Percentiles rank a stretch among this genome's conserved stretches.
Evolutionary conservation across 2,113 vertebrate genomes (phyloP).

Genomic region (Choloepus hoffmanni): DNA sequence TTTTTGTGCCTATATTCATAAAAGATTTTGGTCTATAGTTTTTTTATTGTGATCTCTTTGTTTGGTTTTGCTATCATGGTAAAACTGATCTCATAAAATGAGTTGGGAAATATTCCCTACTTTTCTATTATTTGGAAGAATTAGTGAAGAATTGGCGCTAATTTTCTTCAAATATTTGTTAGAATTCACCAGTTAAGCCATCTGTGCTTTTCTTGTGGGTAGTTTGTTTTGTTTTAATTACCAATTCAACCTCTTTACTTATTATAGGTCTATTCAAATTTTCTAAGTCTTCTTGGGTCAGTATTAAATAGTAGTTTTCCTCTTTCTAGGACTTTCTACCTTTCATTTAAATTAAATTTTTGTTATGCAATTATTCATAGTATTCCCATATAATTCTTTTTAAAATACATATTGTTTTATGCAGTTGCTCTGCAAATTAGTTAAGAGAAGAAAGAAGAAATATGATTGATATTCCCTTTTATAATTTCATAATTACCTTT

Average conservation of each 20-base stretch:
- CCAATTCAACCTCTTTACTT: background rate
- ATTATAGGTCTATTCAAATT: background rate
- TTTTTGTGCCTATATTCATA: too few species aligned
- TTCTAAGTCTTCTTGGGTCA: background rate
- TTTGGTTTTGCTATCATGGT: background rate
- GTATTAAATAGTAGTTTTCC: background rate
- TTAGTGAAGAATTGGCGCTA: background rate
- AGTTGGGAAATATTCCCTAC: too few species aligned
- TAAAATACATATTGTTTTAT: background rate
- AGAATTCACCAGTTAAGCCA: background rate
- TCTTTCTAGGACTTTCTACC: background rate
- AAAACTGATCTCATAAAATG: background rate
- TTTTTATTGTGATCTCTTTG: background rate
- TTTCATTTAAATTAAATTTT: background rate
- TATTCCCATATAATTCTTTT: background rate
- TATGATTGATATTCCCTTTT: background rate
- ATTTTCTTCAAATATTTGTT: background rate
- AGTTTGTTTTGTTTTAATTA: background rate
- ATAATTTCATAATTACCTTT: conserved; percentile 2
- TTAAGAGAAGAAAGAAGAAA: background rate
- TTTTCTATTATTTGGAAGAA: too few species aligned
- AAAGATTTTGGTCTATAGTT: too few species aligned
- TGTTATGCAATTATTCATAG: background rate
- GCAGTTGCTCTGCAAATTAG: background rate
- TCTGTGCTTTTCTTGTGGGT: background rate